Evolutionary conservation across 2,888 invertebrate species (phyloP).

Genomic region (Antheraea assamensis): DNA sequence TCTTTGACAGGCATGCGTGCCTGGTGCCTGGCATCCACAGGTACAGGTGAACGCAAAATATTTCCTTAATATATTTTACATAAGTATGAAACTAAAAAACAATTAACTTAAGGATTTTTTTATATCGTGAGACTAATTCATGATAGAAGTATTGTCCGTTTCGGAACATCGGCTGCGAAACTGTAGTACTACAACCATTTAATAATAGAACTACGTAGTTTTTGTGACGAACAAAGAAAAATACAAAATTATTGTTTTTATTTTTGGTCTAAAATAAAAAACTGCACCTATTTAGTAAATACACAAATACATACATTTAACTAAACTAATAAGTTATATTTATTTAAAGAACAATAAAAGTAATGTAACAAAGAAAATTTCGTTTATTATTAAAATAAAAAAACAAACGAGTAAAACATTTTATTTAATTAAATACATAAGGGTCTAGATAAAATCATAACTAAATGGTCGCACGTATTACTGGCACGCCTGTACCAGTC

Average conservation of each 20-base stretch:
- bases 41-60: slow-evolving; percentile 61
- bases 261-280: too few relatives aligned
- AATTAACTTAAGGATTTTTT: neutral
- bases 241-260: too few relatives aligned
- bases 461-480: slow-evolving; percentile 37
- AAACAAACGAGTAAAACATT: neutral
- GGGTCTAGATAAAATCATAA: slow-evolving; percentile 44
- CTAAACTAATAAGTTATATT: too few relatives aligned
- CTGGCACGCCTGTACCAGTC: slow-evolving; percentile 53
- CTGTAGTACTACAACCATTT: too few relatives aligned
- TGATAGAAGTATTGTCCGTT: too few relatives aligned
- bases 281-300: too few relatives aligned
- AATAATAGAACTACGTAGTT: too few relatives aligned
- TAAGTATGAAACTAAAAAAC: slow-evolving; percentile 5
- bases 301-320: too few relatives aligned
- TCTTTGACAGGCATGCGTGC: slow-evolving; percentile 73
- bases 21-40: slow-evolving; percentile 33
- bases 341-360: too few relatives aligned
- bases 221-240: too few relatives aligned
- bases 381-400: neutral
- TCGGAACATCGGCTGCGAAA: too few relatives aligned
- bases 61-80: slow-evolving; percentile 26
- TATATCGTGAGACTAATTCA: neutral
- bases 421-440: neutral
- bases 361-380: neutral